Conservation (phyloP, 30 jellyfish, hydroid and myxozoan genomes). For the Cassiopea andromeda region DNA sequence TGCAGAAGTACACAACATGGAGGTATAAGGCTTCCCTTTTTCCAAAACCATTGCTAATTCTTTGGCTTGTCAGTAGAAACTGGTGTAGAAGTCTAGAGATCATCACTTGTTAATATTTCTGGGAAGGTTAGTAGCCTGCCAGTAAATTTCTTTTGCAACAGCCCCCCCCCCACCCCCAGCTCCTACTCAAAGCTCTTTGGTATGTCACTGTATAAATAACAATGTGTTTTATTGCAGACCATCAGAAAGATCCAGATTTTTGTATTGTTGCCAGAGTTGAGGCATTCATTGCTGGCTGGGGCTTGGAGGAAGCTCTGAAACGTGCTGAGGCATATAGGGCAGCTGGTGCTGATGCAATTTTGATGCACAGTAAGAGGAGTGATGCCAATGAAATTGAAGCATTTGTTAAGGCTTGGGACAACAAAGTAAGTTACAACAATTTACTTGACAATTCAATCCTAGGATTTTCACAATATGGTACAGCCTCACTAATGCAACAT, state of each 20-base stretch:
- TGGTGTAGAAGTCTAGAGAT: too few relatives aligned
- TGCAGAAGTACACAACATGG: too few relatives aligned
- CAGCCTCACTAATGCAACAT: too few relatives aligned
- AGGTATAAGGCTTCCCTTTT: too few relatives aligned
- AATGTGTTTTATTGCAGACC: conserved; percentile 25
- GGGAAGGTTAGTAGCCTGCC: too few relatives aligned
- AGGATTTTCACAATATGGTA: too few relatives aligned
- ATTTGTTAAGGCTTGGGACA: conserved; percentile 87
- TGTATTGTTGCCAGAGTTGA: conserved; percentile 98
- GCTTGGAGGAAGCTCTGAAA: conserved; percentile 88
- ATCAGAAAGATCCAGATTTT: conserved; percentile 92
- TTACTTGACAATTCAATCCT: background rate
- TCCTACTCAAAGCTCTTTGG: too few relatives aligned
- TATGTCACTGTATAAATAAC: background rate
- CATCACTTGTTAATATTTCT: too few relatives aligned
- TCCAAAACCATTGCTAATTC: too few relatives aligned
- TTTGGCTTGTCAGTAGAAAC: too few relatives aligned
- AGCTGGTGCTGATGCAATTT: conserved; percentile 98
- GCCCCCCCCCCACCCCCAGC: too few relatives aligned
- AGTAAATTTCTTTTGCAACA: too few relatives aligned
- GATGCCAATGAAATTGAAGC: conserved; percentile 92
- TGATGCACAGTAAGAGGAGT: conserved; percentile 91
- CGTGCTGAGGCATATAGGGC: conserved; percentile 91
- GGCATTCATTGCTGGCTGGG: conserved; percentile 99
- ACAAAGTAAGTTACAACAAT: conserved; percentile 60